Evolutionary conservation across 2,888 invertebrate genomes (phyloP).

Genomic region (Neoascia interrupta): DNA sequence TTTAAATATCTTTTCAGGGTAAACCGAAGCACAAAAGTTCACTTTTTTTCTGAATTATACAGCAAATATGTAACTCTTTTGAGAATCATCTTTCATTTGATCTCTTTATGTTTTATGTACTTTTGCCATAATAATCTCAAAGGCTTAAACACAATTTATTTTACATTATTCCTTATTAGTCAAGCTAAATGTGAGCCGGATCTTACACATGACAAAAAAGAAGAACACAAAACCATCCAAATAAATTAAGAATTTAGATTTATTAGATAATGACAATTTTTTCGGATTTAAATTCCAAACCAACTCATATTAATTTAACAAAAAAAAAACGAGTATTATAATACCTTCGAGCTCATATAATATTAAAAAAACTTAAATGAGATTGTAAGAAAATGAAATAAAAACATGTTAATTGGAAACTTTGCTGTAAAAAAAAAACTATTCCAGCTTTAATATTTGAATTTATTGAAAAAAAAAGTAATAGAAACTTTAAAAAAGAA

Average conservation of each 20-base stretch:
- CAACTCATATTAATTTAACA: constrained; percentile 19
- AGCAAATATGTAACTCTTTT: constrained; percentile 31
- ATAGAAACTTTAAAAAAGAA: constrained; percentile 29
- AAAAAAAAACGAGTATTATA: constrained; percentile 14
- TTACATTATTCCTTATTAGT: constrained; percentile 6
- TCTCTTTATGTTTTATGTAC: constrained; percentile 44
- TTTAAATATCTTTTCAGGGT: constrained; percentile 31
- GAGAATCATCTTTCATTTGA: constrained; percentile 60
- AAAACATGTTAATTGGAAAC: constrained; percentile 3
- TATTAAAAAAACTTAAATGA: constrained; percentile 27
- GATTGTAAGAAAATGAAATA: constrained; percentile 16
- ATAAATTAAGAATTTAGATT: constrained; percentile 31
- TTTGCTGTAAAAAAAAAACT: constrained; percentile 63
- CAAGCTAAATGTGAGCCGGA: constrained; percentile 30
- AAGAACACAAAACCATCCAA: constrained; percentile 50
- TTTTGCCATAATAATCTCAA: constrained; percentile 35
- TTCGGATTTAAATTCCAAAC: constrained; percentile 12
- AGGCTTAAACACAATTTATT: too few relatives aligned
- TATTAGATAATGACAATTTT: constrained; percentile 33
- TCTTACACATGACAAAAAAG: constrained; percentile 24
- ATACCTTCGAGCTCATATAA: constrained; percentile 60
- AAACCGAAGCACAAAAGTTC: constrained; percentile 42
- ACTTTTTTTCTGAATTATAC: constrained; percentile 27
- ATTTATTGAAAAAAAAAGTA: too few relatives aligned
- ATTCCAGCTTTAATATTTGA: constrained; percentile 52